A percentile compares a stretch with the other conserved stretches of the same genome.
phyloP scores from a whole-genome alignment of 2,888 invertebrate genomes.

The Andrena hattorfiana region DNA sequence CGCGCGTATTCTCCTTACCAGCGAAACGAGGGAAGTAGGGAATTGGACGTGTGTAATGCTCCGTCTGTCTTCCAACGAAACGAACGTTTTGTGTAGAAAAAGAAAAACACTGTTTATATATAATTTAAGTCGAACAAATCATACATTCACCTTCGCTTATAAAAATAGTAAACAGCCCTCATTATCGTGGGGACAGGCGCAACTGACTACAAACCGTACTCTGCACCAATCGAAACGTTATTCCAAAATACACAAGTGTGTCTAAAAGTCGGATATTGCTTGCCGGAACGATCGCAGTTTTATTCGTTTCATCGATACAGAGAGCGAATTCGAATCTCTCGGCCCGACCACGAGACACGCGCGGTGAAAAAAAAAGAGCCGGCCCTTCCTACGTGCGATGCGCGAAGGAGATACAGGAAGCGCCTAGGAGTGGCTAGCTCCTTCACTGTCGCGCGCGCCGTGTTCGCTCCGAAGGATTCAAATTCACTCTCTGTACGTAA shows the following conservation, averaged over 20 bases:
- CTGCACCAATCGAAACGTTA: slow-evolving; percentile 65
- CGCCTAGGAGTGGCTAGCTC: too few relatives aligned
- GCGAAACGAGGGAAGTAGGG: slow-evolving; percentile 20
- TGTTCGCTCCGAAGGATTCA: too few relatives aligned
- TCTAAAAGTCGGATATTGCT: slow-evolving; percentile 42
- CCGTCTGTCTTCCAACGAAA: slow-evolving; percentile 48
- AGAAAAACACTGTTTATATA: slow-evolving; percentile 74
- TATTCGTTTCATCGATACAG: slow-evolving; percentile 25
- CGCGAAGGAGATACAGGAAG: too few relatives aligned
- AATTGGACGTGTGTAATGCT: slow-evolving; percentile 19
- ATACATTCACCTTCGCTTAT: slow-evolving; percentile 82
- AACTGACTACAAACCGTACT: slow-evolving; percentile 74
- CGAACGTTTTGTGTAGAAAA: slow-evolving; percentile 48
- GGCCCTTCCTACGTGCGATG: too few relatives aligned
- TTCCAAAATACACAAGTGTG: slow-evolving; percentile 65
- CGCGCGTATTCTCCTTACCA: neutral
- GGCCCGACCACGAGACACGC: too few relatives aligned
- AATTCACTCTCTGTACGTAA: too few relatives aligned
- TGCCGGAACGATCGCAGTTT: slow-evolving; percentile 42
- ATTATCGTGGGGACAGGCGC: slow-evolving; percentile 72
- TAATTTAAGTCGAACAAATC: slow-evolving; percentile 78
- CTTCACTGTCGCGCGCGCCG: too few relatives aligned
- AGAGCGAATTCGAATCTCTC: too few relatives aligned
- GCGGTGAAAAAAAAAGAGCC: too few relatives aligned
- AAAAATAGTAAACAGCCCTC: slow-evolving; percentile 83